phyloP scores from a whole-genome alignment of 2,113 vertebrate genomes.

The Austrofundulus limnaeus region DNA sequence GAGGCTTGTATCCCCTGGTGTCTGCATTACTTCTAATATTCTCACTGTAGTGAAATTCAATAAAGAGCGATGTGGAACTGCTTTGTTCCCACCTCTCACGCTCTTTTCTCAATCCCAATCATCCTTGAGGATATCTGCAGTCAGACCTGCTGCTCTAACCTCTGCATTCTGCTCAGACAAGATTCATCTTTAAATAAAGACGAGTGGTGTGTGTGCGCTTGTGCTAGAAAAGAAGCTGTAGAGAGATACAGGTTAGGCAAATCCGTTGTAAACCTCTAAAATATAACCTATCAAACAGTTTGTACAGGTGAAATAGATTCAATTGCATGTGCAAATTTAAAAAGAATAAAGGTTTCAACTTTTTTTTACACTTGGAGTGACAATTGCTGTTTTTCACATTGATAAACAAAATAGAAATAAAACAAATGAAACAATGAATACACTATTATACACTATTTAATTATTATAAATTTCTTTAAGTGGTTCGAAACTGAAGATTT shows the following conservation, averaged over 20 bases:
- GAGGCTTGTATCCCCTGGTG: constrained; percentile 14
- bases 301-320: not conserved
- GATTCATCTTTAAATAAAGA: constrained; percentile 21
- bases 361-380: no score
- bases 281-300: not conserved
- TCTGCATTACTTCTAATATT: constrained; percentile 43
- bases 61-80: constrained; percentile 66
- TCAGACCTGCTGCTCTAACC: constrained; percentile 51
- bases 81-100: constrained; percentile 59
- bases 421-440: no score
- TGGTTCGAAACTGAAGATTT: no score
- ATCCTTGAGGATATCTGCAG: constrained; percentile 51
- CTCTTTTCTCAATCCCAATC: constrained; percentile 55
- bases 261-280: no score
- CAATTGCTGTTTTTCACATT: no score
- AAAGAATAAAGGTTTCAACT: no score
- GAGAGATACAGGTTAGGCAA: not conserved
- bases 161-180: constrained; percentile 35
- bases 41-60: constrained; percentile 50
- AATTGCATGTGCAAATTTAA: no score
- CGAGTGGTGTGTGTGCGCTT: not conserved
- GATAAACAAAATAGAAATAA: no score
- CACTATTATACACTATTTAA: no score
- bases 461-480: no score
- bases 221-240: not conserved